Evolutionary conservation across 2,888 invertebrate species (phyloP).

Genomic region (Sminthurinus aureus): DNA sequence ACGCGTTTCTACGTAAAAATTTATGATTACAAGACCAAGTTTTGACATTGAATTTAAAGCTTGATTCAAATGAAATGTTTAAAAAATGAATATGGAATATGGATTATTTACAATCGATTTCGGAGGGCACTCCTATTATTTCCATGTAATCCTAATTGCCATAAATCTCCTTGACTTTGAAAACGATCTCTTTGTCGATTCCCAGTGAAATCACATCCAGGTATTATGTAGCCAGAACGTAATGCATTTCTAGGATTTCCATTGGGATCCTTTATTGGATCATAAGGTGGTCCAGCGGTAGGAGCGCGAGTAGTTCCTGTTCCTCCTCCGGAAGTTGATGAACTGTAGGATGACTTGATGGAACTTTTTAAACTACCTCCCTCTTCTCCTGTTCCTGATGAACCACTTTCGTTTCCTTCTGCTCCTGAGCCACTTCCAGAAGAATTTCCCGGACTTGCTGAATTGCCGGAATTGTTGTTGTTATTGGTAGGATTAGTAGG

Average conservation of each 20-base stretch:
- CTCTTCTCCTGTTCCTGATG: background rate
- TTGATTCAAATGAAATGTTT: background rate
- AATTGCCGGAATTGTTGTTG: no score
- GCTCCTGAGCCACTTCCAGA: no score
- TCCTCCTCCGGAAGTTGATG: background rate
- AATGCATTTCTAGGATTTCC: background rate
- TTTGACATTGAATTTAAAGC: constrained; percentile 15
- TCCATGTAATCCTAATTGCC: constrained; percentile 3
- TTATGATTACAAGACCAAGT: background rate
- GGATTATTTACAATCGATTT: constrained; percentile 17
- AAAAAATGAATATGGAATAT: background rate
- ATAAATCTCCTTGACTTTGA: constrained; percentile 4
- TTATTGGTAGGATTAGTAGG: no score
- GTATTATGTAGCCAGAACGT: background rate
- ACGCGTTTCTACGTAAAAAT: background rate
- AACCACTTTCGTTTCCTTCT: background rate
- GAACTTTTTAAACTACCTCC: background rate
- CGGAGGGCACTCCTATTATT: background rate
- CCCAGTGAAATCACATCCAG: background rate
- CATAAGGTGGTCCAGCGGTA: background rate
- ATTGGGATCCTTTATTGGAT: background rate
- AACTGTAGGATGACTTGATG: background rate
- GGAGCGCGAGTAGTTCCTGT: no score
- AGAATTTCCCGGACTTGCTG: no score
- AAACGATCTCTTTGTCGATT: constrained; percentile 18